Percentiles rank a stretch among this genome's conserved stretches.
phyloP scores from a whole-genome alignment of 2,888 invertebrate genomes.

The Darwinula stevensoni region DNA sequence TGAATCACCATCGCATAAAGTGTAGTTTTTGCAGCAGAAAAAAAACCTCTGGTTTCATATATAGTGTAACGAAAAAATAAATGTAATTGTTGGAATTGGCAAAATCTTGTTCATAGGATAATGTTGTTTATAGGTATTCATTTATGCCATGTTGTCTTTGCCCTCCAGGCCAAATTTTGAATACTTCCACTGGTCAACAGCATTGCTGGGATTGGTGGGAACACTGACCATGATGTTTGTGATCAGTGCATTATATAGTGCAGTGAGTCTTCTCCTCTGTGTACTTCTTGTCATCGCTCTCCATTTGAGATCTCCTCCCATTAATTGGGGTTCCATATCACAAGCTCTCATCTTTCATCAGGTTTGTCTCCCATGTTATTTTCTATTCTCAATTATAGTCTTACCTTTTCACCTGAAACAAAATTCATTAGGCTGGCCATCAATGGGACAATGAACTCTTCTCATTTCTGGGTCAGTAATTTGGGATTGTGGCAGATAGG shows the following conservation, averaged over 20 bases:
- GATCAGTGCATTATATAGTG: constrained; percentile 66
- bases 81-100: no score
- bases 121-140: no score
- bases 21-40: no score
- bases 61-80: no score
- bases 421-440: background rate
- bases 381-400: background rate
- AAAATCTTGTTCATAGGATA: no score
- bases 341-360: constrained; percentile 99
- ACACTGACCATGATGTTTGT: constrained; percentile 79
- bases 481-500: no score
- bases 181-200: constrained; percentile 83
- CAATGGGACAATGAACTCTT: no score
- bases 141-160: no score
- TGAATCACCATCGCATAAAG: no score
- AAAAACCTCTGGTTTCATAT: no score
- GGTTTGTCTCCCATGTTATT: constrained; percentile 19
- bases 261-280: constrained; percentile 56
- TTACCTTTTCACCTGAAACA: background rate
- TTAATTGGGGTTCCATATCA: constrained; percentile 86
- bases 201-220: constrained; percentile 51
- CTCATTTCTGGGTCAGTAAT: no score
- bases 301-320: constrained; percentile 47
- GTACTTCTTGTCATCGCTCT: constrained; percentile 54
- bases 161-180: constrained; percentile 71